Base-by-base conservation (phyloP, 2,797 vertebrate genomes). In the Esox masquinongy region DNA sequence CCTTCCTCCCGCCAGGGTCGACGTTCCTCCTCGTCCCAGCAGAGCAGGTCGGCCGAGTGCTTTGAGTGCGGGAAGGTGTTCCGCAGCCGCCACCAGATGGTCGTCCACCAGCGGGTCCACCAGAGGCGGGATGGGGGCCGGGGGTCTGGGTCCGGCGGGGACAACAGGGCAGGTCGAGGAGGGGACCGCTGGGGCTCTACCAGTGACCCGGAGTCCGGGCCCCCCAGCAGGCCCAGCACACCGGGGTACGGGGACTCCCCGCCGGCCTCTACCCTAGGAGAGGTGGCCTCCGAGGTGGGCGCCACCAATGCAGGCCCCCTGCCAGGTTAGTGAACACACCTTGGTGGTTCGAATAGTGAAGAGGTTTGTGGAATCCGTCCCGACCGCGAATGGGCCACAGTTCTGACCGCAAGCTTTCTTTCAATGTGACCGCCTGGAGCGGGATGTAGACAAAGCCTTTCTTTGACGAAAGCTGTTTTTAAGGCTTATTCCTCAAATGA, bases 11-110 rank as follows among this genome's bases (percentile, higher is more conserved):
- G 96, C 24, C 94, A 96, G 84, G 92, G 51, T 12, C 91, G 87
- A 22, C 56, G 56, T 26, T 26, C 56, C n/a, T 61, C 56, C 22
- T 61, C 56, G 3, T 61, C 22, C 56, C 56, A 61, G 22, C 56
- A 24, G 56, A 61, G 56, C 22, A 98, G 97, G 86, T 94, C 93
- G 68, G 95, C 95, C 0, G 96, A 98, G 88, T 99, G 97, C 89
- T 97, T 97, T 0, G 97, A 99, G 88, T 99, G 97, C 0, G 97
- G 97, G 59, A 99, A 98, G 92, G 92, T 96, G 86, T 99, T 99
- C 79, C 96, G 96, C 84, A 98, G 96, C 47, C 97, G 96, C 53
- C 96, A 97, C 86, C 97, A 98, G 93, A 95, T 98, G 96, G 93
- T 95, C 31, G 94, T 97, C 82, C 97, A 99, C 87, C 96, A 96